These are phyloP conservation scores for Hippasteria phrygiana DNA, from an alignment of 53 echinoderm and acorn worm genomes.

Conservation along the genomic window DNA sequence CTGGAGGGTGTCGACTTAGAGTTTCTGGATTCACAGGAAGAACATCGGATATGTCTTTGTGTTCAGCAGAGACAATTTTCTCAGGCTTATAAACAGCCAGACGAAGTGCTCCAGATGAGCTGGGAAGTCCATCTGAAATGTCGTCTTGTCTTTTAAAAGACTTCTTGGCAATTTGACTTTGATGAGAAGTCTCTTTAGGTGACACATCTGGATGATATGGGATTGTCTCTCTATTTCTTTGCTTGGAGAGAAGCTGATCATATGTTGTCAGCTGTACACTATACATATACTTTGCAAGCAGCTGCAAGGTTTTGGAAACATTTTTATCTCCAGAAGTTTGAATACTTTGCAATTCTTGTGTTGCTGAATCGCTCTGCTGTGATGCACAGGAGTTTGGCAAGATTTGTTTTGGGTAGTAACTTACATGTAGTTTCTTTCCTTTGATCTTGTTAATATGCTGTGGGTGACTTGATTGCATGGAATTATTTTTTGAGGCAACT, in stretches of 20 bases:
- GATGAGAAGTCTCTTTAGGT: not conserved
- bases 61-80: not conserved
- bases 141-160: not conserved
- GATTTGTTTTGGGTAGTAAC: not conserved
- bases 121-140: constrained; percentile 12
- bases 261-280: not conserved
- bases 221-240: not conserved
- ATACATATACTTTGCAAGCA: not conserved
- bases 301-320: not conserved
- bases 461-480: not conserved
- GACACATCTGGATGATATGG: not conserved
- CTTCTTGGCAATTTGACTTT: not conserved
- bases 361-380: not conserved
- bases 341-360: not conserved
- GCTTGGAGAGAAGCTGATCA: not conserved
- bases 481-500: not conserved
- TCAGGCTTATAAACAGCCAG: not conserved
- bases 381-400: not conserved
- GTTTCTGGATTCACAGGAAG: not conserved
- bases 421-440: not conserved
- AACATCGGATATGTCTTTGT: constrained; percentile 11
- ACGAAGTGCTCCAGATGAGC: not conserved
- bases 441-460: not conserved
- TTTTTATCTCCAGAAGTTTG: not conserved
- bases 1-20: not conserved